phyloP scores from a whole-genome alignment of 2,888 invertebrate species.

The Odontomyia ornata region DNA sequence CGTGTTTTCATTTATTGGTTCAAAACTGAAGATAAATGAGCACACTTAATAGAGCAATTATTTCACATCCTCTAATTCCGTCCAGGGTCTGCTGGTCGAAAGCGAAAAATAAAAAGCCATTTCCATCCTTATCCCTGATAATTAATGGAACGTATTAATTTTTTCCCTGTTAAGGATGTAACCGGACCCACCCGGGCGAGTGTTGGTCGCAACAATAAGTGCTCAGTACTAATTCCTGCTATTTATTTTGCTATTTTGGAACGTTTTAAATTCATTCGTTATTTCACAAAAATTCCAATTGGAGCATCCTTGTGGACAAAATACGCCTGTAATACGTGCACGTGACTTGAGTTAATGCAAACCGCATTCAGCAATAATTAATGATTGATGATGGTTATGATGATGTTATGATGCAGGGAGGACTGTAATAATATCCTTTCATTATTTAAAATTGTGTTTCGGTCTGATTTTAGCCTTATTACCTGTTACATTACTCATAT shows the following conservation, averaged over 20 bases:
- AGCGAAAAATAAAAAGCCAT: neutral
- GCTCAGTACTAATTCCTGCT: neutral
- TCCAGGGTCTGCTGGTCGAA: neutral
- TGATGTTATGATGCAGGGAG: no score
- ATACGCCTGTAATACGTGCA: no score
- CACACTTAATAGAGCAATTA: constrained; percentile 31
- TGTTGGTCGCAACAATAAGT: neutral
- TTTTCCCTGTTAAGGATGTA: constrained; percentile 10
- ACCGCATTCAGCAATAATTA: no score
- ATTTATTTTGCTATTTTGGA: neutral
- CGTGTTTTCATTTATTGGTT: neutral
- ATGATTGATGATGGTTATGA: no score
- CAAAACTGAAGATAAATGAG: constrained; percentile 20
- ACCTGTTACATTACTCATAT: no score
- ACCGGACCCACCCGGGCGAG: neutral
- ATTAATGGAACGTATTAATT: constrained; percentile 19
- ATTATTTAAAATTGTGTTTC: no score
- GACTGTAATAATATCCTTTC: no score
- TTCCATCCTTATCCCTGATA: constrained; percentile 1
- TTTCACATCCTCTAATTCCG: constrained; percentile 2
- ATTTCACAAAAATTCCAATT: no score
- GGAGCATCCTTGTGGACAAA: no score
- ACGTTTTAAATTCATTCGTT: neutral
- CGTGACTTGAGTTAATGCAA: no score
- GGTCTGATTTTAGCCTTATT: no score